Conservation (phyloP, 2,888 invertebrate species). For the Lycia hirtaria region DNA sequence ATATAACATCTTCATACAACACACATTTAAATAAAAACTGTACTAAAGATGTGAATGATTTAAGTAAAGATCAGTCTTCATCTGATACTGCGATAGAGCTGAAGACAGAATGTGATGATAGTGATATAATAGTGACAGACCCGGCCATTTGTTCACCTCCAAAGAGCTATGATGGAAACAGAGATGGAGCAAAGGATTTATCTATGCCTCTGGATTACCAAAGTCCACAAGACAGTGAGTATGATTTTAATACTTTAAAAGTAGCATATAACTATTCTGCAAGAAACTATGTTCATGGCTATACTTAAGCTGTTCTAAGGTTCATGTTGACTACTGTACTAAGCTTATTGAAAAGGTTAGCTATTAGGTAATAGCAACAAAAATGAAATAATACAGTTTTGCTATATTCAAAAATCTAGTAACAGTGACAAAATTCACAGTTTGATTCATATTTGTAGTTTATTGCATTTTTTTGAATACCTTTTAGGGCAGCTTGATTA, state of each 20-base stretch:
- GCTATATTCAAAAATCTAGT: no score
- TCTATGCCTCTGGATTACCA: constrained; percentile 69
- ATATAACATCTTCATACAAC: constrained; percentile 65
- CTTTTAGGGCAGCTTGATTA: no score
- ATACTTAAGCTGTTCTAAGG: not conserved
- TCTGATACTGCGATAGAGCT: constrained; percentile 64
- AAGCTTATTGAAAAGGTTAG: no score
- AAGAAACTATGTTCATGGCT: constrained; percentile 4
- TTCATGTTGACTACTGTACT: not conserved
- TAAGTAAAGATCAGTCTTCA: constrained; percentile 57
- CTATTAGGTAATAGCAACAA: no score
- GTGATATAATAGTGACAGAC: constrained; percentile 77
- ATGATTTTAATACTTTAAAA: constrained; percentile 18
- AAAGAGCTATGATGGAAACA: constrained; percentile 66
- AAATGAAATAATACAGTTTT: no score
- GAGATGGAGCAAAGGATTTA: constrained; percentile 67
- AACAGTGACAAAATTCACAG: no score
- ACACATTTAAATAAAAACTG: constrained; percentile 58
- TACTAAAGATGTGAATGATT: constrained; percentile 59
- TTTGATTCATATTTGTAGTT: no score
- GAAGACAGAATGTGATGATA: constrained; percentile 80
- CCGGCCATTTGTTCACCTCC: constrained; percentile 73
- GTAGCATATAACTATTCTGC: not conserved
- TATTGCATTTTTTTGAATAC: no score
- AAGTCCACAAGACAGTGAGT: constrained; percentile 81